Evolutionary conservation across 92 coral and sea anemone genomes (phyloP), one percentile per base, ranked within the genome.

Genomic region (Parazoanthus darwini): DNA sequence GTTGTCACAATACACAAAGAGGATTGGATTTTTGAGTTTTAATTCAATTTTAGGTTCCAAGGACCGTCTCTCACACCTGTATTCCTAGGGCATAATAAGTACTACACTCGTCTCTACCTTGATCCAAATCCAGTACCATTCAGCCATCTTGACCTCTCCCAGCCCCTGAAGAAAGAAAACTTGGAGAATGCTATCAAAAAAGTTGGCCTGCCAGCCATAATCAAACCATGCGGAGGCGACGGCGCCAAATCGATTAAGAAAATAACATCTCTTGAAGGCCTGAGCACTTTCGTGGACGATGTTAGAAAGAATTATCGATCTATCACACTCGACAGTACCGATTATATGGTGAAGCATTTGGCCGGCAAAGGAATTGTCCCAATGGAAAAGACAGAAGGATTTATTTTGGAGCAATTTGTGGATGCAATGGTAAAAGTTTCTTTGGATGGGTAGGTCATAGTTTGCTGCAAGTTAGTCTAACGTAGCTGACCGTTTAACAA

Each of bases 101-200:
- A 74, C 78, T 74, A 74, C 78, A 74, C 78, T 15, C 78, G 50
- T 26, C 78, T 74, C 23, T 74, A 74, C 48, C 46, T 74, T 33
- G 78, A 74, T 16, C 77, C 77, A 3, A 72, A 33, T 22, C 77
- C 77, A 4, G 33, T 72, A 29, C 77, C 77, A 33, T 72, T 72
- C 39, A 26, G 18, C 39, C 38, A 72, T 29, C 11, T 72, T 72
- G 77, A 72, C 8, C 37, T 72, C 43, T 72, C 77, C 5, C 77
- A 72, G 77, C 77, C 43, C 18, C 18, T 72, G 5, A 10, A 22
- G 5, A 33, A 33, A 72, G 77, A 29, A 0, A 20, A 33, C 16
- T 4, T 26, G 5, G 38, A 10, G 39, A 72, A 72, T 10, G 39
- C 39, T 4, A 8, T 72, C 39, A 13, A 72, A 42, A 72, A 72